Conservation (phyloP, 2,113 vertebrate genomes). For the Aix galericulata region DNA sequence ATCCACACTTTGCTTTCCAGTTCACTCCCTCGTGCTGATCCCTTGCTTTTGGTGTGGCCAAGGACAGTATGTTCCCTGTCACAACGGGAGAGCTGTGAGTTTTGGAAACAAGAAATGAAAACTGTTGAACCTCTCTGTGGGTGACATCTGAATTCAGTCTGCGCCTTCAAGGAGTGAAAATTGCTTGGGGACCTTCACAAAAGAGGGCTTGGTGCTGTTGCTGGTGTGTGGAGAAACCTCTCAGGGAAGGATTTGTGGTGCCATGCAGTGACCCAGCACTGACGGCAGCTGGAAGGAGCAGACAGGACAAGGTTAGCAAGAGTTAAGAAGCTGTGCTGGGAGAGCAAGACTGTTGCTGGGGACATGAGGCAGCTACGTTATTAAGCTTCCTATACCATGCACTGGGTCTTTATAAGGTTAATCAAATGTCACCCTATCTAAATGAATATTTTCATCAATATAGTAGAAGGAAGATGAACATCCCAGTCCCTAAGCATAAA, state of each 20-base stretch:
- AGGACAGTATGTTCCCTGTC: not conserved
- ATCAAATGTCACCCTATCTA: not conserved
- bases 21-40: not conserved
- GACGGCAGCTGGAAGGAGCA: not conserved
- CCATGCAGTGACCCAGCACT: not conserved
- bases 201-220: not conserved
- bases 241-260: not conserved
- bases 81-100: not conserved
- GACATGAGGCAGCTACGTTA: not conserved
- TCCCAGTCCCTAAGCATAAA: not conserved
- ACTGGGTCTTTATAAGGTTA: not conserved
- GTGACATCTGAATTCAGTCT: not conserved
- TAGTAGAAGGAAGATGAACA: not conserved
- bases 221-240: not conserved
- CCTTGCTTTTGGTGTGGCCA: not conserved
- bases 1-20: not conserved
- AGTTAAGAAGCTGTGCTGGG: not conserved
- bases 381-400: not conserved
- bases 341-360: not conserved
- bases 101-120: not conserved
- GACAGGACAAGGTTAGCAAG: rapidly evolving
- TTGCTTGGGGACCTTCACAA: not conserved
- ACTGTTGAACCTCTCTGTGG: not conserved
- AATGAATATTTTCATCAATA: not conserved
- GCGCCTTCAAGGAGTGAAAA: not conserved